phyloP scores from a whole-genome alignment of 2,113 vertebrate genomes.

The Hemicordylus capensis region DNA sequence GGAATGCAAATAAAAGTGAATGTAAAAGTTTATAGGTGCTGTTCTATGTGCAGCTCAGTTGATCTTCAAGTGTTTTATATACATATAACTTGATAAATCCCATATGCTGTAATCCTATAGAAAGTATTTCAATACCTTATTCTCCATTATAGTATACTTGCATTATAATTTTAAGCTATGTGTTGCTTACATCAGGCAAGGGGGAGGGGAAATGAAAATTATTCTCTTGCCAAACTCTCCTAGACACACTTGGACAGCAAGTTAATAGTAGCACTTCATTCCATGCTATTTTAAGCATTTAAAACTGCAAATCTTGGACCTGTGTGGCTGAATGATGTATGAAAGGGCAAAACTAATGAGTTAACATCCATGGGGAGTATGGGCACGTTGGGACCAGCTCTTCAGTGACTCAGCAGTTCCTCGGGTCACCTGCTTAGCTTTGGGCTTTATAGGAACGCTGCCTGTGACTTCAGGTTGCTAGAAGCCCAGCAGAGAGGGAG shows the following conservation, averaged over 20 bases:
- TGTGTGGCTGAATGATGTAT: not conserved
- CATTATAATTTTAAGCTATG: not conserved
- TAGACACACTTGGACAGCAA: not conserved
- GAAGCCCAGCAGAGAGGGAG: no score
- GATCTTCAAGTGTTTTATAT: not conserved
- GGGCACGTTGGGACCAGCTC: no score
- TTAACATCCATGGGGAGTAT: no score
- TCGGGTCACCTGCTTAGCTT: no score
- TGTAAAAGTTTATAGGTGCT: not conserved
- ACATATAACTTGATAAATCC: no score
- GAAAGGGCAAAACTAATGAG: no score
- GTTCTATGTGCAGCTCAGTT: not conserved
- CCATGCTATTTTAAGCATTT: not conserved
- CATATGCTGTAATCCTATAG: no score
- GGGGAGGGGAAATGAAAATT: not conserved
- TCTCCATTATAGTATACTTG: not conserved
- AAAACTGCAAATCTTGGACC: not conserved
- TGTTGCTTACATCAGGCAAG: not conserved
- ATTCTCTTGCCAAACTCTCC: no score
- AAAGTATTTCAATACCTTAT: not conserved
- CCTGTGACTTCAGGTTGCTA: no score
- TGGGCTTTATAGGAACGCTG: no score
- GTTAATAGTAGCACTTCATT: not conserved
- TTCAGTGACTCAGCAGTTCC: no score
- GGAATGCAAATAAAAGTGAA: not conserved